Base-by-base conservation (phyloP, 2,113 vertebrate genomes). In the Miniopterus natalensis region DNA sequence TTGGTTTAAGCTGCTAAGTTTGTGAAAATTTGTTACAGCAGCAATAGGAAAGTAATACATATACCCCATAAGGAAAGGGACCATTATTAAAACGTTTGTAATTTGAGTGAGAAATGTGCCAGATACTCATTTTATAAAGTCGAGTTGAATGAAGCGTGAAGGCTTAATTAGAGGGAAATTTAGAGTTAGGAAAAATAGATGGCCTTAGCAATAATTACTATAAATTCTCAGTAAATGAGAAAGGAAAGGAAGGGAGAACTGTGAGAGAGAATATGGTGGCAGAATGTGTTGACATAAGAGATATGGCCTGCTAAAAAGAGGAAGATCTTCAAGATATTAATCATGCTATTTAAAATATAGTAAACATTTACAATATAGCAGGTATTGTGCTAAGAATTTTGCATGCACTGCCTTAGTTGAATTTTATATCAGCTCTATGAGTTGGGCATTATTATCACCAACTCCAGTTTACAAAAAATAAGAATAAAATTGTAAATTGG, bases 161-260 rank as follows among this genome's bases (percentile, higher is more conserved):
- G 14, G 17, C 12, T 40, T 84, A 86, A 90, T 79, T 51, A 74
- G 42, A 95, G 40, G 75, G 20, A 84, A 71, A 15, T 86, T 88
- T 63, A 40, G 27, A 95, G 6, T 59, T 84, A 63, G 8, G 29
- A 85, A 86, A 57, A 3, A 88, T 49, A 68, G 36, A 17, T 63
- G n/a, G 10, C 1, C 17, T 90, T 78, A 68, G 51, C 10, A 42
- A 71, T 74, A 89, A 86, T 93, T 81, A 61, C 1, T 73, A 87
- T 83, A 79, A 83, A 40, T 55, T 97, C 55, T 89, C 25, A 71
- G 2, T 71, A 45, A 59, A 51, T 77, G 8, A 89, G 51, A 84
- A 61, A 59, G 63, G 14, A 36, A 45, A 65, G 47, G 29, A 55
- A 91, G 6, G 10, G 31, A 88, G 3, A 79, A 77, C 36, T 78